phyloP scores from a whole-genome alignment of 2,113 vertebrate genomes.

The Eubucco bourcierii region DNA sequence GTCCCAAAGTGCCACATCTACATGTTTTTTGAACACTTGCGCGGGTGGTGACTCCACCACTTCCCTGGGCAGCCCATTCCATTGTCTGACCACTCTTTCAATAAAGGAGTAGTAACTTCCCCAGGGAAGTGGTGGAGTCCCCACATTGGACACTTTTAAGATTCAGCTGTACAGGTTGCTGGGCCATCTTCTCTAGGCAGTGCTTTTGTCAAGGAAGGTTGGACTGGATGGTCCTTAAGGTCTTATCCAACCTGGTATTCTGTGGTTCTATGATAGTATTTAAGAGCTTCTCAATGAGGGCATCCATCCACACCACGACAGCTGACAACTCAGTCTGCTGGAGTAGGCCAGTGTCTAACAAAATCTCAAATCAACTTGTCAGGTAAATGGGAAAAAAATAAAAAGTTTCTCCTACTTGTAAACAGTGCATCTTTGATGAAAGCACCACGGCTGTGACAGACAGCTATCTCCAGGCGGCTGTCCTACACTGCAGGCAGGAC shows the following conservation, averaged over 20 bases:
- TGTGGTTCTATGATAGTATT: neutral
- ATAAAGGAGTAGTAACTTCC: neutral
- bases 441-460: neutral
- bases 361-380: neutral
- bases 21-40: too few species aligned
- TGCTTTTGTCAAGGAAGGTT: neutral
- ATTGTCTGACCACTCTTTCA: too few species aligned
- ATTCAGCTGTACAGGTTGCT: neutral
- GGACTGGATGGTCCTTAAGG: neutral
- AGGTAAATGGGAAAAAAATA: neutral
- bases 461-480: neutral
- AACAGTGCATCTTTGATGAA: neutral
- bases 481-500: neutral
- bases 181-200: neutral
- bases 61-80: too few species aligned
- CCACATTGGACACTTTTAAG: neutral
- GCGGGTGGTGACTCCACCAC: too few species aligned
- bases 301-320: neutral
- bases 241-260: neutral
- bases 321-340: fast-evolving
- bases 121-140: neutral
- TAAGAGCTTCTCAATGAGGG: neutral
- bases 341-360: neutral
- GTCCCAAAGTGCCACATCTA: too few species aligned
- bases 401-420: neutral